Evolutionary conservation across 1,140 invertebrate species (phyloP).

Genomic region (Magallana ariakensis): DNA sequence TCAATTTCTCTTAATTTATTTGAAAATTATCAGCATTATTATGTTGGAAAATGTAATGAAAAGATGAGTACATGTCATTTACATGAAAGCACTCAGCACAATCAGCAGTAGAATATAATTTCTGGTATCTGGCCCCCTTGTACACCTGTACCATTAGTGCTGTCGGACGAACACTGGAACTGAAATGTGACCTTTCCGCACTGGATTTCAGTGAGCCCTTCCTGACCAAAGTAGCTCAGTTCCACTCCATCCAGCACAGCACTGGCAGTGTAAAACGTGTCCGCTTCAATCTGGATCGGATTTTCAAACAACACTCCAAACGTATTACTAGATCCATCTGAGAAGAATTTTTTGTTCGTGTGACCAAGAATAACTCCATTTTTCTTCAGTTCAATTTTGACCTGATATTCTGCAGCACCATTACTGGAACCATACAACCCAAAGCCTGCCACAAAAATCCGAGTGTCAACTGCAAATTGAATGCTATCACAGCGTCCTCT

Average conservation of each 20-base stretch:
- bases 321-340: slow-evolving; percentile 88
- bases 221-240: slow-evolving; percentile 92
- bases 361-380: slow-evolving; percentile 88
- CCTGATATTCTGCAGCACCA: slow-evolving; percentile 89
- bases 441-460: slow-evolving; percentile 92
- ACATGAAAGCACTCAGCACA: neutral
- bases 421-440: slow-evolving; percentile 93
- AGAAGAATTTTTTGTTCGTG: slow-evolving; percentile 88
- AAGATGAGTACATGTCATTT: too few species aligned
- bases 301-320: slow-evolving; percentile 93
- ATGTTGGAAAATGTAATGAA: too few species aligned
- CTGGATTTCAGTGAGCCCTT: slow-evolving; percentile 87
- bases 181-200: slow-evolving; percentile 89
- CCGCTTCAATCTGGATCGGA: slow-evolving; percentile 89
- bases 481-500: slow-evolving; percentile 92
- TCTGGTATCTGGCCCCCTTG: slow-evolving; percentile 95
- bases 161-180: slow-evolving; percentile 93
- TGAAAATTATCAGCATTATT: too few species aligned
- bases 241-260: slow-evolving; percentile 91
- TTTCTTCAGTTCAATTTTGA: slow-evolving; percentile 88
- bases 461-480: slow-evolving; percentile 89
- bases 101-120: slow-evolving; percentile 87
- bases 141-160: slow-evolving; percentile 93
- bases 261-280: slow-evolving; percentile 92
- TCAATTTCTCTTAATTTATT: too few species aligned